phyloP scores from a whole-genome alignment of 2,888 invertebrate species.

The Harpalus rufipes region DNA sequence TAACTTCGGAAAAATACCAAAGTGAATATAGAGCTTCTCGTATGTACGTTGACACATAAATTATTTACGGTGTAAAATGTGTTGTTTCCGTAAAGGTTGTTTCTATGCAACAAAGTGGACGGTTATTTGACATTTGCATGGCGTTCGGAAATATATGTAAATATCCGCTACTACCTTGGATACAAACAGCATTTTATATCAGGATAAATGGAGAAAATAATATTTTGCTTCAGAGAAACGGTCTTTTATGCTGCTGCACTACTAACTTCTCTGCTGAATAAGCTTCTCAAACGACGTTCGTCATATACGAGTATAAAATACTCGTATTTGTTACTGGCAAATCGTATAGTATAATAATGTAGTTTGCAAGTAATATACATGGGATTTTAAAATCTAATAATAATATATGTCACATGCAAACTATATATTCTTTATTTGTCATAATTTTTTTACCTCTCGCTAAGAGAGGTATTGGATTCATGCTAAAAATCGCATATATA shows the following conservation, averaged over 20 bases:
- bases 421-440: too few species aligned
- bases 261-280: background rate
- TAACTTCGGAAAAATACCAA: background rate
- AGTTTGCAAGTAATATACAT: too few species aligned
- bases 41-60: background rate
- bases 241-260: constrained; percentile 2
- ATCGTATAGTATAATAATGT: too few species aligned
- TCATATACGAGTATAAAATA: background rate
- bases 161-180: constrained; percentile 25
- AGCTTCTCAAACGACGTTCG: background rate
- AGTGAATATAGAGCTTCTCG: background rate
- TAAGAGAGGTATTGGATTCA: too few species aligned
- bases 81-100: background rate
- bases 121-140: constrained; percentile 43
- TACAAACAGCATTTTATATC: constrained; percentile 51
- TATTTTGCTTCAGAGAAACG: constrained; percentile 3
- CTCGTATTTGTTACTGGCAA: too few species aligned
- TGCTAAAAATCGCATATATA: too few species aligned
- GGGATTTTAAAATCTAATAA: too few species aligned
- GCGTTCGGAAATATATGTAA: constrained; percentile 48
- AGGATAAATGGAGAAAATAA: constrained; percentile 46
- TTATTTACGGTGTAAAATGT: background rate
- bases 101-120: constrained; percentile 30
- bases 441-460: too few species aligned
- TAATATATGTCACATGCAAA: too few species aligned